A percentile compares a stretch with the other conserved stretches of the same genome.
phyloP scores from a whole-genome alignment of 2,797 vertebrate species.

The Sphaeramia orbicularis region DNA sequence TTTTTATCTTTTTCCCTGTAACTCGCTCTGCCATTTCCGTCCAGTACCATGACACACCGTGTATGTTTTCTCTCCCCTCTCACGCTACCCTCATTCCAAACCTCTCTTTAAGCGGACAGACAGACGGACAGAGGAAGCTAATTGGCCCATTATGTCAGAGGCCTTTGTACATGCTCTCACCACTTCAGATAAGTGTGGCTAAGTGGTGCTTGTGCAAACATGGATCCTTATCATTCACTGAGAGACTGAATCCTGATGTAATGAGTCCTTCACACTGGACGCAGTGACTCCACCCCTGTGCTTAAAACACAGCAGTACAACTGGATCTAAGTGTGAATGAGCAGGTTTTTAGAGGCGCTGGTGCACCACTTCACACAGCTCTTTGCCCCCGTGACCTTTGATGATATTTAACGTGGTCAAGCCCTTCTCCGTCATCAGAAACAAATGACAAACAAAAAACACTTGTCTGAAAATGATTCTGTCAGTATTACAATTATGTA shows the following conservation, averaged over 20 bases:
- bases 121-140: constrained; percentile 63
- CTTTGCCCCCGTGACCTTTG: not conserved
- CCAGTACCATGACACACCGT: constrained; percentile 27
- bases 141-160: constrained; percentile 73
- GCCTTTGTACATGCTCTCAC: constrained; percentile 76
- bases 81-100: constrained; percentile 66
- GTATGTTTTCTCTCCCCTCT: constrained; percentile 71
- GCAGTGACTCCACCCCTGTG: constrained; percentile 12
- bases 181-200: constrained; percentile 75
- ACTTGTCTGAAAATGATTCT: not conserved
- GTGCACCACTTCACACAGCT: not conserved
- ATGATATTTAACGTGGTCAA: not conserved
- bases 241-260: constrained; percentile 51
- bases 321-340: constrained; percentile 7
- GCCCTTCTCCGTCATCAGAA: not conserved
- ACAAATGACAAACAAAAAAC: not conserved
- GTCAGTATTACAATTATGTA: not conserved
- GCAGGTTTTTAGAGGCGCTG: not conserved
- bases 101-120: constrained; percentile 34
- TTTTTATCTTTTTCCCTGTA: constrained; percentile 13
- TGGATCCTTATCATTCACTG: constrained; percentile 75
- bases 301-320: constrained; percentile 28
- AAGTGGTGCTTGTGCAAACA: constrained; percentile 77
- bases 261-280: constrained; percentile 51
- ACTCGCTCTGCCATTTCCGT: constrained; percentile 29